Conservation (phyloP, 2,888 invertebrate genomes). For the Thymelicus lineola region DNA sequence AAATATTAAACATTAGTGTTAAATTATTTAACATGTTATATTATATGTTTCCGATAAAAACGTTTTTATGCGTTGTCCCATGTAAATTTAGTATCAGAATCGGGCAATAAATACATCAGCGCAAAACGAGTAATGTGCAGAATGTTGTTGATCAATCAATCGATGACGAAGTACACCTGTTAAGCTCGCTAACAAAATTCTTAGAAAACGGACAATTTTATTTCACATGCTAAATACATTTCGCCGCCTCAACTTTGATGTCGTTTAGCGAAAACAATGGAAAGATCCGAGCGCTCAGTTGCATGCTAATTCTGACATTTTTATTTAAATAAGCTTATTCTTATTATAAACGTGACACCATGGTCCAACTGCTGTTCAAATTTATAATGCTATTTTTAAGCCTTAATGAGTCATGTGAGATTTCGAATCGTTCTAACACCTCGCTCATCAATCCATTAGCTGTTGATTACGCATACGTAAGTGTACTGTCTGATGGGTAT, state of each 20-base stretch:
- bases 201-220: constrained; percentile 70
- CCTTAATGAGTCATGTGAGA: constrained; percentile 76
- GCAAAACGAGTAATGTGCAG: constrained; percentile 25
- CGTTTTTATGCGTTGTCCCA: constrained; percentile 1
- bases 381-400: constrained; percentile 80
- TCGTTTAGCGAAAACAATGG: constrained; percentile 85
- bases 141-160: constrained; percentile 42
- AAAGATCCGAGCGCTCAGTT: constrained; percentile 67
- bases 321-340: constrained; percentile 83
- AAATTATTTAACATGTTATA: constrained; percentile 10
- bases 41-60: constrained; percentile 8
- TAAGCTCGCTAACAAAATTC: constrained; percentile 57
- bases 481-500: constrained; percentile 43
- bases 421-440: constrained; percentile 68
- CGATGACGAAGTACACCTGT: constrained; percentile 51
- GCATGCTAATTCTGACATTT: constrained; percentile 76
- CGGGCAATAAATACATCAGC: constrained; percentile 34
- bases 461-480: constrained; percentile 36
- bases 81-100: constrained; percentile 34
- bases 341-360: constrained; percentile 73
- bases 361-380: constrained; percentile 72
- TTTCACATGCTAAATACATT: constrained; percentile 76
- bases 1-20: not conserved
- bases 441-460: constrained; percentile 56
- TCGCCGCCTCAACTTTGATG: constrained; percentile 81